Evolutionary conservation across 1,140 invertebrate species (phyloP), one percentile per base, ranked within the genome.

Genomic region (Choristoneura fumiferana): DNA sequence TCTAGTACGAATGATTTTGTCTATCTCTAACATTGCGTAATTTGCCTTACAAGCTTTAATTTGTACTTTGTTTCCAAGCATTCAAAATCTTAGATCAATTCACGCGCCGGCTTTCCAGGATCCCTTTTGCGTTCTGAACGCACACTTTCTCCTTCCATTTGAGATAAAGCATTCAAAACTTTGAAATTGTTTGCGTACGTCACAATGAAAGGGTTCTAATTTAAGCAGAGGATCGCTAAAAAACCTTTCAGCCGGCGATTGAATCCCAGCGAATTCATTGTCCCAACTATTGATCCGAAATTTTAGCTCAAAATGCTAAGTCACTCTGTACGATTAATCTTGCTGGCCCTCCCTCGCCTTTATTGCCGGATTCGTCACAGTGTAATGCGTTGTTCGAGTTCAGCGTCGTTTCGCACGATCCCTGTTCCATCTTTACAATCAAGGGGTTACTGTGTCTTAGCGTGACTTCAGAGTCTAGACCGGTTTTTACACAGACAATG

Each of bases 261-360:
- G 40, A 22, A 45, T 45, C 40, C 17, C 36, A 15, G 8, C 17
- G 18, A 18, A 18, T 56, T 56, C 12, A 35, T 22, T 35, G 15
- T 55, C 54, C 58, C 64, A 29, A 55, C n/a, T 63, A 69, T 68
- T 65, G 70, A 73, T 76, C 65, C 73, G 58, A 54, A 67, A 63
- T 49, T 49, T 49, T 49, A 60, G 38, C 67, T 69, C 36, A 66
- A 74, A 65, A 59, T 59, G 77, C 77, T 43, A 17, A 63, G 59
- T 85, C 81, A 85, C 57, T 62, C 43, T 2, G 10, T 52, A 57
- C 65, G 55, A 84, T 84, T 76, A 82, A 83, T 82, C 76, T 79
- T 62, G 60, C 22, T 8, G 18, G 53, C 34, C 60, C 73, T 40
- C 58, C 60, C 34, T 13, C 36, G 55, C 58, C 57, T 66, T 65